phyloP scores from a whole-genome alignment of 2,888 invertebrate genomes.

The Laothoe populi region DNA sequence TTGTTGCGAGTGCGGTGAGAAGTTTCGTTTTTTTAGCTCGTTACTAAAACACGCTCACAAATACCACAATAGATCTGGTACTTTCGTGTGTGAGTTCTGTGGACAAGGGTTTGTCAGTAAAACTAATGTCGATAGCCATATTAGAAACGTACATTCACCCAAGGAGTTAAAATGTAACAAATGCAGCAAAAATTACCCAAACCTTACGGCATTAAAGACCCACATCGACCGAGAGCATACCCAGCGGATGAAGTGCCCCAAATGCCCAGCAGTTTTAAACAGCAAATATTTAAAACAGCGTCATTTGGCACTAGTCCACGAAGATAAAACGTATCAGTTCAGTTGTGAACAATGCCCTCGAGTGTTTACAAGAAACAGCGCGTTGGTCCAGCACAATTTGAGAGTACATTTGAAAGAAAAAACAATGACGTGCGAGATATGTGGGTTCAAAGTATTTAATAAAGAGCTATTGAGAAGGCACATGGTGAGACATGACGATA shows the following conservation, averaged over 20 bases:
- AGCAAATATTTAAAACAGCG: slow-evolving; percentile 63
- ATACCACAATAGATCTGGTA: slow-evolving; percentile 52
- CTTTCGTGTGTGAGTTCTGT: slow-evolving; percentile 62
- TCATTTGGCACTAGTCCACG: slow-evolving; percentile 66
- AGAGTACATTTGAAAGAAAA: slow-evolving; percentile 68
- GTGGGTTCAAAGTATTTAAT: slow-evolving; percentile 68
- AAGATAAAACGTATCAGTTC: slow-evolving; percentile 61
- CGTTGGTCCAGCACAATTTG: slow-evolving; percentile 59
- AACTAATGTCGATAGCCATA: slow-evolving; percentile 58
- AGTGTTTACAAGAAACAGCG: slow-evolving; percentile 58
- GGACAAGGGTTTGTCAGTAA: slow-evolving; percentile 66
- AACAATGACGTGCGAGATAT: slow-evolving; percentile 62
- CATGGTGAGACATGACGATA: slow-evolving; percentile 82
- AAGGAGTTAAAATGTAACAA: slow-evolving; percentile 44
- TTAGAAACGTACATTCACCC: slow-evolving; percentile 53
- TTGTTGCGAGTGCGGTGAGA: slow-evolving; percentile 57
- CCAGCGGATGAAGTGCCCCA: slow-evolving; percentile 56
- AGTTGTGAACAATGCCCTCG: slow-evolving; percentile 64
- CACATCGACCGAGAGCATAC: slow-evolving; percentile 44
- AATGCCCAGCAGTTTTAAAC: slow-evolving; percentile 60
- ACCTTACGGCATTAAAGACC: slow-evolving; percentile 42
- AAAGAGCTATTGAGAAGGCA: slow-evolving; percentile 79
- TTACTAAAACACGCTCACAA: slow-evolving; percentile 56
- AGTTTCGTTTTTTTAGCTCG: slow-evolving; percentile 58
- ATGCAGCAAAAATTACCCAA: slow-evolving; percentile 51